These are phyloP conservation scores for Amphiprion ocellaris DNA, from an alignment of 2,113 vertebrate genomes.

Conservation along the genomic window DNA sequence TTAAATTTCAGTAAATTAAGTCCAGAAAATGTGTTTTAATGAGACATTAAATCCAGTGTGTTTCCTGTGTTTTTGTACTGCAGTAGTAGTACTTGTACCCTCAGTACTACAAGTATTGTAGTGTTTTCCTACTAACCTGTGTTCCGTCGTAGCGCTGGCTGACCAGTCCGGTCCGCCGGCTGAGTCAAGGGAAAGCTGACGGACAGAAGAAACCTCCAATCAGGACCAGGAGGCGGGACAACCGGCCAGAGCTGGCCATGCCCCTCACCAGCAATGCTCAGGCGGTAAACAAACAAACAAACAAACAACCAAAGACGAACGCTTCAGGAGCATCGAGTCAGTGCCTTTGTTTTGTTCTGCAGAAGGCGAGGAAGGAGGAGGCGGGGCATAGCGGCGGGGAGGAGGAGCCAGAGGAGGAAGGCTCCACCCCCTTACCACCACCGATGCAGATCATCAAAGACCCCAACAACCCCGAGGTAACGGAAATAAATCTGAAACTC, in stretches of 20 bases:
- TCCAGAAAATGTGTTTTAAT: too few relatives aligned
- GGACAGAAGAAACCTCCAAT: constrained; percentile 91
- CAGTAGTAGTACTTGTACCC: neutral
- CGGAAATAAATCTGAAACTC: neutral
- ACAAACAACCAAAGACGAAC: neutral
- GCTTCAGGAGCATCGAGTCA: neutral
- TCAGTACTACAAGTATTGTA: neutral
- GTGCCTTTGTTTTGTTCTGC: constrained; percentile 30
- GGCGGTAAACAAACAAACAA: constrained; percentile 41
- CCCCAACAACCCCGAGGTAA: constrained; percentile 92
- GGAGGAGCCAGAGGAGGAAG: constrained; percentile 96
- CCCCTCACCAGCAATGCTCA: constrained; percentile 69
- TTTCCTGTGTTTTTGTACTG: too few relatives aligned
- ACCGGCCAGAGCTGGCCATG: constrained; percentile 77
- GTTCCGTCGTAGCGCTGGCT: constrained; percentile 89
- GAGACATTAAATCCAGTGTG: too few relatives aligned
- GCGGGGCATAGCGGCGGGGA: constrained; percentile 90
- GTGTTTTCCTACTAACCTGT: neutral
- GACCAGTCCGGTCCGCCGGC: constrained; percentile 94
- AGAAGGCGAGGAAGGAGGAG: constrained; percentile 92
- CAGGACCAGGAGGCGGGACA: constrained; percentile 87
- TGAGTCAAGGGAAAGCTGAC: constrained; percentile 96
- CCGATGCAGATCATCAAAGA: constrained; percentile 99
- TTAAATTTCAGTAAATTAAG: too few relatives aligned
- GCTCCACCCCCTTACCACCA: constrained; percentile 93